These are phyloP conservation scores for Silurus meridionalis DNA, from an alignment of 2,113 vertebrate genomes.

Conservation along the genomic window DNA sequence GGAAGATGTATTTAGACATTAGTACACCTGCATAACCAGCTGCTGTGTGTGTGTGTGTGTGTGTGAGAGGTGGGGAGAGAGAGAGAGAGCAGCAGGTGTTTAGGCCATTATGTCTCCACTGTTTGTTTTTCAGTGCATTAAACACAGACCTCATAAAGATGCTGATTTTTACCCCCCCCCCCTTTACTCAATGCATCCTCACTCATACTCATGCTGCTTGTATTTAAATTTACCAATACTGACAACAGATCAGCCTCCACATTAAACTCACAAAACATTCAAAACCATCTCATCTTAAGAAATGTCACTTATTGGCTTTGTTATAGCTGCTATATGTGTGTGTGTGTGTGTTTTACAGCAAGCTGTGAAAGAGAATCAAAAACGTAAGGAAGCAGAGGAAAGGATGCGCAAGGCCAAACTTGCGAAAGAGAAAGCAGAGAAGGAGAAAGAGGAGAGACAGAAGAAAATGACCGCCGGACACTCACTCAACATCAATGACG, in stretches of 20 bases:
- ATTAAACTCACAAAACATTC: neutral
- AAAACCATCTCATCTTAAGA: neutral
- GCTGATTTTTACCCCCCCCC: neutral
- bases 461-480: slow-evolving; percentile 72
- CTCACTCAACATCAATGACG: slow-evolving; percentile 78
- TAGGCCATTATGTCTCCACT: slow-evolving; percentile 13
- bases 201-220: neutral
- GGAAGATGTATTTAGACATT: neutral
- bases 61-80: neutral
- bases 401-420: slow-evolving; percentile 78
- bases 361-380: slow-evolving; percentile 81
- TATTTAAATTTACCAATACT: slow-evolving; percentile 6
- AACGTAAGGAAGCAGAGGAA: slow-evolving; percentile 80
- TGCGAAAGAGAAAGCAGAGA: slow-evolving; percentile 81
- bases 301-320: neutral
- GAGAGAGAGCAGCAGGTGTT: slow-evolving; percentile 3
- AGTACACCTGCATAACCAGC: slow-evolving; percentile 12
- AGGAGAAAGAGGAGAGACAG: slow-evolving; percentile 78
- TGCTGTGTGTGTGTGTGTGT: slow-evolving; percentile 5
- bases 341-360: slow-evolving; percentile 68
- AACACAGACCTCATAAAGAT: slow-evolving; percentile 8
- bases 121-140: slow-evolving; percentile 26
- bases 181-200: neutral
- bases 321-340: neutral
- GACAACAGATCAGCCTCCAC: neutral